phyloP scores from a whole-genome alignment of 2,888 invertebrate genomes.

The Sabellastarte sp. region DNA sequence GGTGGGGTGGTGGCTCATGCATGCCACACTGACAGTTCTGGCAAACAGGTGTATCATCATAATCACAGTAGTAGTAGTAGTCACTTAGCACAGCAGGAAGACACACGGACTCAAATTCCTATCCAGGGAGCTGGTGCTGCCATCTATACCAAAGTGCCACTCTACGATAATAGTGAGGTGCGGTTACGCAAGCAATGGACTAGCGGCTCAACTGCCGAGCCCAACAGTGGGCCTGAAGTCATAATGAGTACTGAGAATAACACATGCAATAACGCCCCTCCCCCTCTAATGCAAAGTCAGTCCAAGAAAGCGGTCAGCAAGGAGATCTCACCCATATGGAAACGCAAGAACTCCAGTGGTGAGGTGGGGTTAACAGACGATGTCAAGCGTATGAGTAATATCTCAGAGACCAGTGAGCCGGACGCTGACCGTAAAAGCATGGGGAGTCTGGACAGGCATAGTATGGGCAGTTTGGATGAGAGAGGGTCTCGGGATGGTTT shows the following conservation, averaged over 20 bases:
- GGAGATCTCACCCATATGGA: constrained; percentile 61
- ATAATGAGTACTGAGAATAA: too few species aligned
- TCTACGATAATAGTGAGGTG: constrained; percentile 23
- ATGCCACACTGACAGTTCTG: too few species aligned
- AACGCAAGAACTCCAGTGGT: constrained; percentile 52
- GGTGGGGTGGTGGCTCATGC: too few species aligned
- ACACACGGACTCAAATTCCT: constrained; percentile 8
- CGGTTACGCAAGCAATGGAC: constrained; percentile 11
- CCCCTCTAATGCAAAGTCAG: background rate
- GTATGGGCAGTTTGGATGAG: background rate
- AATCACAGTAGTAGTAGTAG: background rate
- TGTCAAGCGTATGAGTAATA: constrained; percentile 60
- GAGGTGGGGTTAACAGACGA: constrained; percentile 30
- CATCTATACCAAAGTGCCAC: constrained; percentile 2
- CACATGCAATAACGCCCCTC: background rate
- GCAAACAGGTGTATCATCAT: background rate
- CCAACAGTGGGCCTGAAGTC: background rate
- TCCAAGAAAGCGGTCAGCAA: constrained; percentile 63
- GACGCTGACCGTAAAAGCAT: constrained; percentile 57
- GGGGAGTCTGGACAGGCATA: constrained; percentile 33
- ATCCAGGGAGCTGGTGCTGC: constrained; percentile 12
- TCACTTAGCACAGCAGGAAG: background rate
- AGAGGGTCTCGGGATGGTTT: constrained; percentile 11
- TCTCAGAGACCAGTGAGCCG: constrained; percentile 59
- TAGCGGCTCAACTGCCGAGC: background rate